Conservation (phyloP, 2,113 vertebrate genomes). For the Apistogramma diplotaenia region DNA sequence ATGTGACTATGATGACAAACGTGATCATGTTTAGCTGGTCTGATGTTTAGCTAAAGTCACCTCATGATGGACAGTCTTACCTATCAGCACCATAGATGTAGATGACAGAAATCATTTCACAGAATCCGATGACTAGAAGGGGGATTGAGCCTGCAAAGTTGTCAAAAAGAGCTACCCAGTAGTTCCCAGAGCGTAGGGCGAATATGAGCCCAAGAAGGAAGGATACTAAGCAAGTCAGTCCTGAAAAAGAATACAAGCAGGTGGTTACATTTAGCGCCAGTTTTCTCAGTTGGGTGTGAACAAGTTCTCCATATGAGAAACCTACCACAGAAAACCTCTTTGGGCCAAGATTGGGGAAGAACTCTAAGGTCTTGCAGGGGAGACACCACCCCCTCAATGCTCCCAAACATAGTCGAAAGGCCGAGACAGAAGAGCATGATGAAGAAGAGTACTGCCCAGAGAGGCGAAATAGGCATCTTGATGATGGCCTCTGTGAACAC, state of each 20-base stretch:
- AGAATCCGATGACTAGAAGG: conserved; percentile 88
- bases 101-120: conserved; percentile 86
- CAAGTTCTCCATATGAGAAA: background rate
- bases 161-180: conserved; percentile 91
- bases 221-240: conserved; percentile 77
- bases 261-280: background rate
- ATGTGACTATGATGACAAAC: background rate
- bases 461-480: conserved; percentile 89
- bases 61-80: conserved; percentile 67
- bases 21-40: background rate
- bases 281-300: background rate
- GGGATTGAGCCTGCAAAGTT: conserved; percentile 90
- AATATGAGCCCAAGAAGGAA: conserved; percentile 85
- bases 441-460: conserved; percentile 97
- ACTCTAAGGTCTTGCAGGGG: conserved; percentile 87
- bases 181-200: conserved; percentile 86
- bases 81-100: conserved; percentile 93
- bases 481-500: conserved; percentile 97
- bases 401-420: conserved; percentile 97
- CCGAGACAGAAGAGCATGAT: conserved; percentile 98
- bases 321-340: conserved; percentile 86
- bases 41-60: background rate
- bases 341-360: conserved; percentile 82
- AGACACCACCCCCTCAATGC: conserved; percentile 88
- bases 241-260: conserved; percentile 61